These are phyloP conservation scores for Synergus umbraculus DNA, from an alignment of 2,888 invertebrate species.

Conservation along the genomic window DNA sequence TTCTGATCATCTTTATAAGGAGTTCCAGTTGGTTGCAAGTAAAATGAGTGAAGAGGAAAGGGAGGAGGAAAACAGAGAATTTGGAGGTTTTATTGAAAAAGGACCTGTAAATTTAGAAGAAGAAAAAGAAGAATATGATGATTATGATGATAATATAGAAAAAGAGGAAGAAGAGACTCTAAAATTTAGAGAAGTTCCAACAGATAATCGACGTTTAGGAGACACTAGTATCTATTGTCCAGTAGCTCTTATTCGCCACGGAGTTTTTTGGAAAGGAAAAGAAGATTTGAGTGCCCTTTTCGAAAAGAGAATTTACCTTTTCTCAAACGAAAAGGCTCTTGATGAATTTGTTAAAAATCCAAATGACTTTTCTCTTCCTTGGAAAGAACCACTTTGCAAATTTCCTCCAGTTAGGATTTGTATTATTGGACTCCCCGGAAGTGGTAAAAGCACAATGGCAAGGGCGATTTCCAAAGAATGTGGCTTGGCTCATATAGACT, in stretches of 20 bases:
- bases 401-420: conserved; percentile 81
- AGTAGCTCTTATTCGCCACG: conserved; percentile 79
- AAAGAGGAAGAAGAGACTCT: conserved; percentile 66
- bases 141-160: conserved; percentile 59
- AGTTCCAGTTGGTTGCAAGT: conserved; percentile 76
- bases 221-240: conserved; percentile 82
- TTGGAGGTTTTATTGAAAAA: conserved; percentile 75
- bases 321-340: conserved; percentile 78
- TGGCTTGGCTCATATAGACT: conserved; percentile 80
- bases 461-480: conserved; percentile 79
- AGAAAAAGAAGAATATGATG: conserved; percentile 66
- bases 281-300: conserved; percentile 79
- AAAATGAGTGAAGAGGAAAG: conserved; percentile 78
- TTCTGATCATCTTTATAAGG: conserved; percentile 65
- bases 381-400: conserved; percentile 74
- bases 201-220: conserved; percentile 78
- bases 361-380: conserved; percentile 77
- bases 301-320: conserved; percentile 79
- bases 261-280: conserved; percentile 82
- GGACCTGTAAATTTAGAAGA: conserved; percentile 75
- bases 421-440: conserved; percentile 80
- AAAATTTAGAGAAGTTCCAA: conserved; percentile 61
- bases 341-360: conserved; percentile 79
- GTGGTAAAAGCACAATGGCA: conserved; percentile 80
- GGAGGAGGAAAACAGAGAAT: conserved; percentile 77